Evolutionary conservation across 2,113 vertebrate genomes (phyloP).

Genomic region (Geococcyx californianus): DNA sequence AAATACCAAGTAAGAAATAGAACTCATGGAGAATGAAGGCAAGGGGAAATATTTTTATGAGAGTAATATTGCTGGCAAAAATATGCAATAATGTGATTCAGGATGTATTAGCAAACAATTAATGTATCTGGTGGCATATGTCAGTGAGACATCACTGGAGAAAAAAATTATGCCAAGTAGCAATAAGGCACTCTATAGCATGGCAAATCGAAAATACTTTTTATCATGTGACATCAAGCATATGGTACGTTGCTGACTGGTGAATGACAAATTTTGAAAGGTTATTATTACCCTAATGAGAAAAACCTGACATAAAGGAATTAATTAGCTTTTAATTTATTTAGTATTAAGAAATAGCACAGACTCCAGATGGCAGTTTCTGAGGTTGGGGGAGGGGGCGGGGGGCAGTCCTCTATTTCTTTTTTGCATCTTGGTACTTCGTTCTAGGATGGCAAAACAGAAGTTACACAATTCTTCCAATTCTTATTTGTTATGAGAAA

Average conservation of each 20-base stretch:
- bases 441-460: not conserved
- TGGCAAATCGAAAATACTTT: conserved; percentile 12
- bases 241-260: conserved; percentile 27
- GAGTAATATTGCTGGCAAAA: not conserved
- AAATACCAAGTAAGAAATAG: not conserved
- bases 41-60: not conserved
- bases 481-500: not conserved
- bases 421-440: not conserved
- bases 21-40: not conserved
- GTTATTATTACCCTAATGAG: conserved; percentile 58
- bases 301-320: conserved; percentile 52
- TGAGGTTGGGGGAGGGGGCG: not conserved
- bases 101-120: conserved; percentile 2
- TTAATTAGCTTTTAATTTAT: conserved; percentile 65
- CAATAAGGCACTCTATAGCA: not conserved
- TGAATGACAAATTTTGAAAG: conserved; percentile 56
- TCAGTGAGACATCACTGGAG: not conserved
- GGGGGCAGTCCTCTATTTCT: not conserved
- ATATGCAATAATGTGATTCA: not conserved
- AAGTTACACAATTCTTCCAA: not conserved
- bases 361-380: conserved; percentile 38
- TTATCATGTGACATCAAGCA: conserved; percentile 54
- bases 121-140: conserved; percentile 23
- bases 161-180: conserved; percentile 2
- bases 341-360: conserved; percentile 38